Base-by-base conservation (phyloP, 2,888 invertebrate genomes). In the Halocaridina rubra region DNA sequence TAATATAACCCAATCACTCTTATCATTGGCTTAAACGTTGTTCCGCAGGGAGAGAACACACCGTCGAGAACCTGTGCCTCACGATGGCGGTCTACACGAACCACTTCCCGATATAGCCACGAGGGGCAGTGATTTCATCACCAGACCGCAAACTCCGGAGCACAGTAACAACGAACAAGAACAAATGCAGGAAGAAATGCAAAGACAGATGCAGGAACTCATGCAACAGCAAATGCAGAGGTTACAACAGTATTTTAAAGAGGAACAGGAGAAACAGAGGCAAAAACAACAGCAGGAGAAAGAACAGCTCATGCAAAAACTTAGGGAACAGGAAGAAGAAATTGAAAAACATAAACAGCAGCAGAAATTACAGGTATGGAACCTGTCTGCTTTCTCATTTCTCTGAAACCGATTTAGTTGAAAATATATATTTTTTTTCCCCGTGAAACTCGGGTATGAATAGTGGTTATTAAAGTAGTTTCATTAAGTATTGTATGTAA, bases 201-300 rank as follows among this genome's bases (percentile, higher is more conserved):
- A 72, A 27, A 10, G 71, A 19, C 71, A 71, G 27, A 80, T 80
- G 29, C 80, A 80, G 22, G 64, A 53, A 10, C n/a, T 80, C 22
- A 80, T 80, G 80, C 72, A 72, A 64, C 80, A 80, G 33, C 80
- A 80, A 39, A 80, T 80, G 80, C 71, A 71, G 24, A 32, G 57
- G 59, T 72, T 80, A 72, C 53, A 80, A 24, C 61, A 33, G 59
- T 71, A 71, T 0, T n/a, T 80, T 4, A n/a, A 71, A 5, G 46
- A 80, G 8, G 57, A 80, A 39, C 71, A 72, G 33, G 80, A 80
- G n/a, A 71, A 80, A 24, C 78, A 78, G 78, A 16, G 39, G n/a
- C 33, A 46, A 27, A 61, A 67, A 29, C 22, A 46, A 24, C 22
- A 64, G 46, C 32, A 67, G 46, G 64, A 78, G 67, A 64, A 78